Percentiles rank a stretch among this genome's conserved stretches.
phyloP scores from a whole-genome alignment of 2,888 invertebrate genomes.

The Lepidochitona cinerea region DNA sequence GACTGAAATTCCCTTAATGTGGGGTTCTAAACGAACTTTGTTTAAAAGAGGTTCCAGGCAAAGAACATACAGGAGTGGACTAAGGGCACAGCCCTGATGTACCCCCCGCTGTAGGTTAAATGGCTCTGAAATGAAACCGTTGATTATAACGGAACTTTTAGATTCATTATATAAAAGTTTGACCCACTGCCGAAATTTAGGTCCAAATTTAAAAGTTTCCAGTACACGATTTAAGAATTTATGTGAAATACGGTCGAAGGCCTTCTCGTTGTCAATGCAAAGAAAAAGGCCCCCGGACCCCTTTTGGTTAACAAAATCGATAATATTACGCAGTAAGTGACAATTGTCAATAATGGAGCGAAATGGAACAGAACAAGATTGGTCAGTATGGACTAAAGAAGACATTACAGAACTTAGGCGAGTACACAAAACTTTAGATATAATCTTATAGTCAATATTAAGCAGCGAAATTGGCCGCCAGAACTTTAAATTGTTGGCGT shows the following conservation, averaged over 20 bases:
- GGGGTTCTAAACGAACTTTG: not conserved
- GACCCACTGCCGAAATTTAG: not conserved
- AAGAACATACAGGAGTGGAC: not conserved
- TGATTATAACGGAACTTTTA: not conserved
- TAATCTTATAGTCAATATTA: not conserved
- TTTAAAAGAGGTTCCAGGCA: constrained; percentile 1
- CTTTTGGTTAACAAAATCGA: not conserved
- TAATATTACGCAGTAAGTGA: not conserved
- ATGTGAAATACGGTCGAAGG: not conserved
- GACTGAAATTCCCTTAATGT: constrained; percentile 19
- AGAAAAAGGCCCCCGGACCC: not conserved
- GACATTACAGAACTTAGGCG: not conserved
- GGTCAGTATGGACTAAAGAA: not conserved
- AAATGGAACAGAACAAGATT: not conserved
- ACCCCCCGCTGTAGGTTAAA: not conserved
- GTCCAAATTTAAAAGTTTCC: not conserved
- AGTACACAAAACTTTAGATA: not conserved
- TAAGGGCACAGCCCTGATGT: not conserved
- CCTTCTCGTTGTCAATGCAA: not conserved
- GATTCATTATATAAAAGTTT: not conserved
- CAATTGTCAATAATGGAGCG: not conserved
- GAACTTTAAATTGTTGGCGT: not conserved
- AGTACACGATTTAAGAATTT: not conserved
- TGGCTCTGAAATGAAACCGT: not conserved
- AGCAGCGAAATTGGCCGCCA: not conserved